Base-by-base conservation (phyloP, 2,113 vertebrate genomes). In the Uria lomvia region DNA sequence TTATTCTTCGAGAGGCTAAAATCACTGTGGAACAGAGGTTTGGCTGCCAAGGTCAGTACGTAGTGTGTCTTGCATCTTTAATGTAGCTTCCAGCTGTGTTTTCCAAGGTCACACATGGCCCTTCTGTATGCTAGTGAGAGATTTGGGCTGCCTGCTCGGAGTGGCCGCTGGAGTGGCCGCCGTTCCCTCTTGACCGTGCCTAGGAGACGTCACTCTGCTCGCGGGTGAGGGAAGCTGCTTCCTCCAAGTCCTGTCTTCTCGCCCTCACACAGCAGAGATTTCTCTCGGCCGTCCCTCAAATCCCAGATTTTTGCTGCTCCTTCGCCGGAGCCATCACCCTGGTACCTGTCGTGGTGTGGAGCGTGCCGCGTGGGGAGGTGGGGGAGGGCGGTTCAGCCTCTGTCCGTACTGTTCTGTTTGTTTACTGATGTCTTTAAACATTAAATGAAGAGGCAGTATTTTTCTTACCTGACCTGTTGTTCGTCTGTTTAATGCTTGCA, bases 401-500 rank as follows among this genome's bases (percentile, higher is more conserved):
- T 74, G 68, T 96, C 78, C 66, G 83, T 97, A 86, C 47, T 47
- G 95, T 95, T 97, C 52, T 94, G 92, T 95, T 95, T 96, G 97
- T 97, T 98, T 97, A 98, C 94, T 81, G 92, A 76, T 86, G 94
- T 97, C 98, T 97, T 97, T 96, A 96, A 96, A 97, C 97, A 98
- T 98, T 98, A 98, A 98, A 98, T 90, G 75, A 95, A 96, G 97
- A 97, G 93, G 96, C 96, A 94, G 88, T 98, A 98, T 98, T 98
- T 98, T 98, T 98, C 96, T 97, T 98, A 98, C 66, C 49, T 92
- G 80, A 86, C 77, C 68, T 90, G 79, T 80, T 93, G 90, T 94
- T 85, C 0, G 26, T 67, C 83, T 95, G 0, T 82, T 96, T 63
- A 55, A 87, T 95, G 18, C 83, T 79, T 30, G 4, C 43, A 19